Percentiles rank a stretch among this genome's conserved stretches.
Evolutionary conservation across 2,113 vertebrate genomes (phyloP).

Genomic region (Daboia siamensis): DNA sequence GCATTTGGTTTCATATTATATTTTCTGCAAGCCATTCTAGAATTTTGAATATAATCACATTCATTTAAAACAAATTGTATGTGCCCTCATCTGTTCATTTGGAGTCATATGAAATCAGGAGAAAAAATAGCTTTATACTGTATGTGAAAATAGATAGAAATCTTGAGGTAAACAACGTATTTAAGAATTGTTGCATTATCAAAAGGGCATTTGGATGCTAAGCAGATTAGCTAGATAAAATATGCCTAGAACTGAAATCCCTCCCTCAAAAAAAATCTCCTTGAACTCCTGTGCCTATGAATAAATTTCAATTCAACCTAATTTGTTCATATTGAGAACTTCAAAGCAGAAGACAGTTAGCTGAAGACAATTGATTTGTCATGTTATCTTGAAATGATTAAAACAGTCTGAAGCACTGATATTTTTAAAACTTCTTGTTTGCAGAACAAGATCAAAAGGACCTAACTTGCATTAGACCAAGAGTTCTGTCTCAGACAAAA

Average conservation of each 20-base stretch:
- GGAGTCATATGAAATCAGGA: not conserved
- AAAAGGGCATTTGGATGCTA: slow-evolving; percentile 9
- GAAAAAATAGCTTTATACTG: not conserved
- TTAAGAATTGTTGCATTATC: not conserved
- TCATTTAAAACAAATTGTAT: not conserved
- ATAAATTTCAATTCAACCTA: slow-evolving; percentile 19
- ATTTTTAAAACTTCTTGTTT: slow-evolving; percentile 17
- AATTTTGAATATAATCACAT: not conserved
- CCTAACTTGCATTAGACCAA: slow-evolving; percentile 3
- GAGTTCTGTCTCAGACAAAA: not conserved
- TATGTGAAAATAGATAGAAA: slow-evolving; percentile 4
- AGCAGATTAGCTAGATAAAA: slow-evolving; percentile 7
- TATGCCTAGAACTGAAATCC: not conserved
- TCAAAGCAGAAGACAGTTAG: slow-evolving; percentile 26
- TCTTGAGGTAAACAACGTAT: slow-evolving; percentile 4
- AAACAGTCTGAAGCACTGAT: slow-evolving; percentile 8
- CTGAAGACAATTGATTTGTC: slow-evolving; percentile 21
- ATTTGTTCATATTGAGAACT: slow-evolving; percentile 19
- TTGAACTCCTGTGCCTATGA: slow-evolving; percentile 7
- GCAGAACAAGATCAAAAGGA: slow-evolving; percentile 11
- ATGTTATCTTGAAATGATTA: slow-evolving; percentile 28
- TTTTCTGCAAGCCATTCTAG: not conserved
- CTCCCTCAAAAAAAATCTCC: not conserved
- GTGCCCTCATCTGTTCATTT: not conserved
- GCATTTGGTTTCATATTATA: not conserved